Evolutionary conservation across 2,797 vertebrate genomes (phyloP).

Genomic region (Galago senegalensis): DNA sequence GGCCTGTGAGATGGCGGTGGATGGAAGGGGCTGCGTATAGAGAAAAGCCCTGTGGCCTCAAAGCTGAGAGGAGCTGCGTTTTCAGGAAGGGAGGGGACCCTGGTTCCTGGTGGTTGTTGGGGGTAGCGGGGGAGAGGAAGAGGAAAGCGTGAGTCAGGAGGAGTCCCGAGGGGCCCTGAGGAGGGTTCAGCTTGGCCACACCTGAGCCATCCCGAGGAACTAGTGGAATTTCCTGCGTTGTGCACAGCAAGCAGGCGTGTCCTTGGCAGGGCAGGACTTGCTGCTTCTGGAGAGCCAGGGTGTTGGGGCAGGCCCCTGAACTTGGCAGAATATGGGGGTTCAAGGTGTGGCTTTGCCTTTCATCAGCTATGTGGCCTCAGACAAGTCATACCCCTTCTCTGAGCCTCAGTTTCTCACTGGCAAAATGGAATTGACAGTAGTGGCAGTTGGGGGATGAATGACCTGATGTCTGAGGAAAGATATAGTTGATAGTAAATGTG

Average conservation of each 20-base stretch:
- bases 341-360: not conserved
- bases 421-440: not conserved
- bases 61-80: not conserved
- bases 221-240: slow-evolving; percentile 19
- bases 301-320: not conserved
- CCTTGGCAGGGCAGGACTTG: not conserved
- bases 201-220: slow-evolving; percentile 19
- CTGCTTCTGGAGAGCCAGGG: not conserved
- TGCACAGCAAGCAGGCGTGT: not conserved
- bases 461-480: not conserved
- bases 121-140: slow-evolving; percentile 36
- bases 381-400: not conserved
- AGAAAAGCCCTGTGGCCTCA: not conserved
- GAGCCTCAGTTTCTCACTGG: slow-evolving; percentile 20
- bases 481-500: accelerated
- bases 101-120: not conserved
- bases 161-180: not conserved
- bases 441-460: not conserved
- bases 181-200: not conserved
- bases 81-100: slow-evolving; percentile 75
- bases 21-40: slow-evolving; percentile 44
- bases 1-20: not conserved
- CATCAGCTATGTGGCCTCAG: not conserved
- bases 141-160: slow-evolving; percentile 51
- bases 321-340: not conserved